These are phyloP conservation scores for Gambusia holbrooki DNA, from an alignment of 2,113 vertebrate species.

Conservation along the genomic window DNA sequence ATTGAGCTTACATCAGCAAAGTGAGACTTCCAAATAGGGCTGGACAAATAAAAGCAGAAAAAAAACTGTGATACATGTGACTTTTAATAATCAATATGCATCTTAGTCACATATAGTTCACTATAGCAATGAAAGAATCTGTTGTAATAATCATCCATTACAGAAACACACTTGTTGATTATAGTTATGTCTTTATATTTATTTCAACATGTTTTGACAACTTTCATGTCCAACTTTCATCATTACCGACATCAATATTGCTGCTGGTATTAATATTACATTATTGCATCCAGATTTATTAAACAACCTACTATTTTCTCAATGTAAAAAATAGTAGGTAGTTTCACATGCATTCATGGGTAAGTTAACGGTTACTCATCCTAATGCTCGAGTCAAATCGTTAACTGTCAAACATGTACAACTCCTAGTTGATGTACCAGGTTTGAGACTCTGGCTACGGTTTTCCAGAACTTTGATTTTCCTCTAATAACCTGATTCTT, in stretches of 20 bases:
- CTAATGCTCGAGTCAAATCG: too few species aligned
- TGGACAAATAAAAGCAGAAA: not conserved
- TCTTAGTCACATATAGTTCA: not conserved
- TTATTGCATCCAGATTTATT: too few species aligned
- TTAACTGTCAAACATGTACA: too few species aligned
- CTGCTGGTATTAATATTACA: too few species aligned
- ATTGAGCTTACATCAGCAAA: slow-evolving; percentile 26
- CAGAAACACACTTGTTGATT: not conserved
- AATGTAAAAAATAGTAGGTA: too few species aligned
- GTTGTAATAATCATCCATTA: not conserved
- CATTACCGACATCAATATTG: not conserved
- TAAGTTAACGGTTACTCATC: too few species aligned
- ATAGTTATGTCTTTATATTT: not conserved
- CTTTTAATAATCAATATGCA: not conserved
- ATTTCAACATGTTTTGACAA: not conserved
- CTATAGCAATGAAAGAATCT: not conserved
- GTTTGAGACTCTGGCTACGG: too few species aligned
- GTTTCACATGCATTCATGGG: too few species aligned
- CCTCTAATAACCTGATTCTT: too few species aligned
- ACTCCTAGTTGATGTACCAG: too few species aligned
- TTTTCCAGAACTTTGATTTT: too few species aligned
- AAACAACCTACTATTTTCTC: too few species aligned
- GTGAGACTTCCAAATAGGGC: slow-evolving; percentile 29
- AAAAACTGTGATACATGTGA: not conserved
- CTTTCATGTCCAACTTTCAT: not conserved